Evolutionary conservation across 2,113 vertebrate genomes (phyloP).

Genomic region (Microcebus ravelobensis): DNA sequence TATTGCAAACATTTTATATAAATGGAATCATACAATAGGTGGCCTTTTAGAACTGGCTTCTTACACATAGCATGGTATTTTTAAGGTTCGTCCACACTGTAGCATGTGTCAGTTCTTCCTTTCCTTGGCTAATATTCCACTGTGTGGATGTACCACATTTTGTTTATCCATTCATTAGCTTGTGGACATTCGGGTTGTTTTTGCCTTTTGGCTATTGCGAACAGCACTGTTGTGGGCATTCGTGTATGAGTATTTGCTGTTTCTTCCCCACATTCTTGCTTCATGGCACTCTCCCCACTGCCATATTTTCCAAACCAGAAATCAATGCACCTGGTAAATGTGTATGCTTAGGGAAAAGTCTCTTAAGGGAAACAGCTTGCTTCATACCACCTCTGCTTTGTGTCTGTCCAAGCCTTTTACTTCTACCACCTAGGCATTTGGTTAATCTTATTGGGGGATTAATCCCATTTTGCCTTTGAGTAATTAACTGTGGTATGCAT

Average conservation of each 20-base stretch:
- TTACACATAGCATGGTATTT: not conserved
- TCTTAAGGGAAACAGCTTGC: not conserved
- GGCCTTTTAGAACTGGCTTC: not conserved
- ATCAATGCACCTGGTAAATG: not conserved
- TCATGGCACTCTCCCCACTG: not conserved
- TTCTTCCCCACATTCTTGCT: not conserved
- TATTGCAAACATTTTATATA: not conserved
- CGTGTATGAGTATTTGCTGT: too few species aligned
- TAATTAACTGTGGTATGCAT: not conserved
- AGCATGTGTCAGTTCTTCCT: not conserved
- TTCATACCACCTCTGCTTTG: not conserved
- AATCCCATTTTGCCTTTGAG: not conserved
- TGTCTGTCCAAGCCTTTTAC: not conserved
- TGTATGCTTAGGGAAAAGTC: not conserved
- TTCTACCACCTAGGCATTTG: not conserved
- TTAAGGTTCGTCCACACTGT: not conserved
- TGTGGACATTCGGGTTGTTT: too few species aligned
- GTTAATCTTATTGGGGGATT: not conserved
- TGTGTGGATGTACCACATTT: fast-evolving
- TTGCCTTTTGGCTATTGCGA: not conserved
- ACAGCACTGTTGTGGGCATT: not conserved
- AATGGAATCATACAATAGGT: not conserved
- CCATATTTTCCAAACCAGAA: not conserved
- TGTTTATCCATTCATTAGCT: not conserved
- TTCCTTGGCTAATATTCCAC: not conserved